Evolutionary conservation across 2,797 vertebrate genomes (phyloP).

Genomic region (Brachyalestes nurse): DNA sequence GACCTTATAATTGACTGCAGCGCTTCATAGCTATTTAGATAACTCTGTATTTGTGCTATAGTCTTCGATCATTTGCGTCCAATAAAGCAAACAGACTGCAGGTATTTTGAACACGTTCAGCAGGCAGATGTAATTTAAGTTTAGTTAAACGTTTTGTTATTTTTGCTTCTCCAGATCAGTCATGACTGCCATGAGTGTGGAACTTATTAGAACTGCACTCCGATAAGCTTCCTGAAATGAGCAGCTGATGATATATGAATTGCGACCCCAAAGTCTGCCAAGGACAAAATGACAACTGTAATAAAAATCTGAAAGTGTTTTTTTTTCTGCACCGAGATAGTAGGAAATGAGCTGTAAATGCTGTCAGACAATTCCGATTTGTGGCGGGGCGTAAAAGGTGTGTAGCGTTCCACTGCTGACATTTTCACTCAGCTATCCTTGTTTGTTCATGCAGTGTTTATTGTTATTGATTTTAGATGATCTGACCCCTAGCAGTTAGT

Average conservation of each 20-base stretch:
- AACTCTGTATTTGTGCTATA: background rate
- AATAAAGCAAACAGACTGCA: background rate
- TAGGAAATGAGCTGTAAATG: constrained; percentile 52
- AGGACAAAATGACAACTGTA: constrained; percentile 56
- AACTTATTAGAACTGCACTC: constrained; percentile 45
- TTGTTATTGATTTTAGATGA: constrained; percentile 53
- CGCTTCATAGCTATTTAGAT: background rate
- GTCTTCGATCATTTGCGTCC: background rate
- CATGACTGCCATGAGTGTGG: constrained; percentile 40
- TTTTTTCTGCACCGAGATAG: constrained; percentile 37
- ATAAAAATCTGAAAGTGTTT: constrained; percentile 47
- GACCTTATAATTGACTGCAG: background rate
- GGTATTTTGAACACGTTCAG: constrained; percentile 6
- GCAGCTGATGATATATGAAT: constrained; percentile 53
- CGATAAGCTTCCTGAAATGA: constrained; percentile 48
- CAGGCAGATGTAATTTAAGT: background rate
- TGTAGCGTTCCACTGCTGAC: constrained; percentile 37
- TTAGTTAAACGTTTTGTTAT: constrained; percentile 2
- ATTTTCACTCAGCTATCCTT: constrained; percentile 50
- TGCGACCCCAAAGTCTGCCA: constrained; percentile 40
- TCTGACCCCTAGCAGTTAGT: constrained; percentile 28
- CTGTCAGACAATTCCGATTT: constrained; percentile 48
- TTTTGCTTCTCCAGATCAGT: constrained; percentile 32
- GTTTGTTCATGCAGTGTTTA: constrained; percentile 48
- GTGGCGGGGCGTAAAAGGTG: constrained; percentile 36